These are phyloP conservation scores for Tetrax tetrax DNA, from an alignment of 2,113 vertebrate species.

Conservation along the genomic window DNA sequence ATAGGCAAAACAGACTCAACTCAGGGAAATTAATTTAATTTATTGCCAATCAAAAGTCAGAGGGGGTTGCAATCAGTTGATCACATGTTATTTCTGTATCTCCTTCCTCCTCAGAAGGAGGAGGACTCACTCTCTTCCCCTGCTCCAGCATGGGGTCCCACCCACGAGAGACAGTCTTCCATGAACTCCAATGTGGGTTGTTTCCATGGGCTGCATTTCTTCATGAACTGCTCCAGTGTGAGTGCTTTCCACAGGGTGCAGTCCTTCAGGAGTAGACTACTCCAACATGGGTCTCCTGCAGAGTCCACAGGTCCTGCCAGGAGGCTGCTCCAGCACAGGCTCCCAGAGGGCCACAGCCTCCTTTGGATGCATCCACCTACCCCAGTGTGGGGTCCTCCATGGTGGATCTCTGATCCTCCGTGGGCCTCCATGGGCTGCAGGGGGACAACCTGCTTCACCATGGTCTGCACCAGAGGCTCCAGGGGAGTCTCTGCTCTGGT, in stretches of 20 bases:
- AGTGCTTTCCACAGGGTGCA: not conserved
- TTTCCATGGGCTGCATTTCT: not conserved
- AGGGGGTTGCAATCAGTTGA: not conserved
- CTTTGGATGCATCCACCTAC: not conserved
- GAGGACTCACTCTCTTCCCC: not conserved
- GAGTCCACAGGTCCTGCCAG: not conserved
- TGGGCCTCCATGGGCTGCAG: no score
- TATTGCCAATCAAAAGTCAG: not conserved
- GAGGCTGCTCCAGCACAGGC: fast-evolving
- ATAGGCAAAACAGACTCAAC: not conserved
- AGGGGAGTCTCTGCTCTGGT: no score
- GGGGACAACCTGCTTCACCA: no score
- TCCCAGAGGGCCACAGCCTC: not conserved
- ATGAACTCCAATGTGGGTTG: not conserved
- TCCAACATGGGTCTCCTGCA: not conserved
- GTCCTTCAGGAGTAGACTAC: not conserved
- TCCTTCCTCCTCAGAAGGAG: not conserved
- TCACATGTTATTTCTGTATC: fast-evolving
- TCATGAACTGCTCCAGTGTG: not conserved
- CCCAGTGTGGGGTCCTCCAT: no score
- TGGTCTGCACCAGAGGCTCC: no score
- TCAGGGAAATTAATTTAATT: not conserved
- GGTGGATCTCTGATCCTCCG: no score
- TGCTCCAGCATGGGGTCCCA: not conserved
- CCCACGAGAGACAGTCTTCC: not conserved